Conservation (phyloP, 1,140 invertebrate genomes). For the Patella vulgata region DNA sequence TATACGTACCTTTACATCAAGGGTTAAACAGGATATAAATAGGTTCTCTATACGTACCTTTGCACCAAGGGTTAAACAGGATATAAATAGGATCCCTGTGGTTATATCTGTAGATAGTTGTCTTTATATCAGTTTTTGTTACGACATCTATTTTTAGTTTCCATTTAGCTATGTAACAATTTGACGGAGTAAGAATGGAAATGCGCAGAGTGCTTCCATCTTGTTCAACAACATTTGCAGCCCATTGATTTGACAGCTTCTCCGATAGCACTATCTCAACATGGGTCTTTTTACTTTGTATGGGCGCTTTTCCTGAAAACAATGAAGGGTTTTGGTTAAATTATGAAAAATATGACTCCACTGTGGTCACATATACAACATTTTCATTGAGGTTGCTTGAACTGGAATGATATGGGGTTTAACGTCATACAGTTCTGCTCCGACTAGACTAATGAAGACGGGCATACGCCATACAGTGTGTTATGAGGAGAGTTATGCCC, state of each 20-base stretch:
- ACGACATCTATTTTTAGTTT: slow-evolving; percentile 86
- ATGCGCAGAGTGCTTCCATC: slow-evolving; percentile 29
- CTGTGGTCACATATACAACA: no score
- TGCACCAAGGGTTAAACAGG: no score
- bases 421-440: no score
- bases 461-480: no score
- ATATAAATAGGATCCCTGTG: no score
- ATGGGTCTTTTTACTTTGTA: slow-evolving; percentile 81
- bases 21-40: slow-evolving; percentile 88
- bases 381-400: no score
- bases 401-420: no score
- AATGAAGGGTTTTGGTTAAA: no score
- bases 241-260: slow-evolving; percentile 66
- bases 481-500: no score
- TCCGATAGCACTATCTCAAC: slow-evolving; percentile 77
- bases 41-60: no score
- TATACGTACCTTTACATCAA: slow-evolving; percentile 78
- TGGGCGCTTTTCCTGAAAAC: slow-evolving; percentile 78
- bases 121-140: slow-evolving; percentile 68
- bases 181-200: slow-evolving; percentile 66
- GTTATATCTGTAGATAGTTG: slow-evolving; percentile 72
- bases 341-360: no score
- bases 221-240: slow-evolving; percentile 55
- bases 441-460: no score
- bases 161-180: slow-evolving; percentile 87